Base-by-base conservation (phyloP, 2,888 invertebrate genomes). In the Papilio demoleus region DNA sequence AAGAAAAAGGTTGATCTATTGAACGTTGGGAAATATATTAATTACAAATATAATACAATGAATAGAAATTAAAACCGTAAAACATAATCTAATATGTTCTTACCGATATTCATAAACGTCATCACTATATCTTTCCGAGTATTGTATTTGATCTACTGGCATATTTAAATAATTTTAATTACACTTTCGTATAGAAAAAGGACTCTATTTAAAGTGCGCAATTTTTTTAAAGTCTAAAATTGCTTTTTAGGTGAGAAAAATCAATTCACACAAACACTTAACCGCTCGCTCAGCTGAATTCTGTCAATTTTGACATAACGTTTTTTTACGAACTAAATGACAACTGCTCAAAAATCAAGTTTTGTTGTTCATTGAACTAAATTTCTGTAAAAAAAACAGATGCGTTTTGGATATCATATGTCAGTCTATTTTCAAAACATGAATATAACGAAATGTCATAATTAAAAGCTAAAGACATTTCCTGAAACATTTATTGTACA, bases 121-220 rank as follows among this genome's bases (percentile, higher is more conserved):
- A 87, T 98, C 98, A 72, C 93, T 94, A 81, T 98, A 98, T 84
- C 97, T 97, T 82, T 98, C 98, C 0, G 98, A 98, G 87, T 98
- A 98, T 80, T 97, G 97, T 79, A 98, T 98, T 84, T 96, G 95
- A 81, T 97, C 96, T 45, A 94, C 94, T 2, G 96, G 95, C 96
- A 96, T 95, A 78, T 70, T 73, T 65, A 40, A 59, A 19, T n/a
- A 50, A 61, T 36, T n/a, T 9, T 11, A 38, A 27, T 68, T 31
- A 67, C 27, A 45, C 47, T 27, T 24, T 38, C 6, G 11, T 22
- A 50, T 38, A 50, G 12, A 27, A 56, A 27, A 17, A 65, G 11
- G 17, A 27, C 12, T 56, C 27, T 24, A n/a, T 53, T 31, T n/a
- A 6, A 9, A 53, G 27, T 53, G n/a, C 12, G 9, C 27, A 53